Evolutionary conservation across 2,113 vertebrate species (phyloP), one percentile per base, ranked within the genome.

Genomic region (Etheostoma cragini): DNA sequence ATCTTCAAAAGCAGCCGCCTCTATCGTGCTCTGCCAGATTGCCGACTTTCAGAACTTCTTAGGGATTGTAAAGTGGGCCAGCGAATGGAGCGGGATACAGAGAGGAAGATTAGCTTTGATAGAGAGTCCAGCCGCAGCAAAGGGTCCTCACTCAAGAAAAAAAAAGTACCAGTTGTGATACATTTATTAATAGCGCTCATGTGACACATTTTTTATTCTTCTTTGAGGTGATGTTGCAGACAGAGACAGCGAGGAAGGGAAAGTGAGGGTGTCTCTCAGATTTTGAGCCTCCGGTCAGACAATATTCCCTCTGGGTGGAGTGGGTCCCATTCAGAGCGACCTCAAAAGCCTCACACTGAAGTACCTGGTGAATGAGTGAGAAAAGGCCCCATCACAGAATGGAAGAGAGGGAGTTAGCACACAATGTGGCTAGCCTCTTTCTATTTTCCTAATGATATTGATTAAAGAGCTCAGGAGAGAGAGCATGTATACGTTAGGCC

Each of bases 241-340:
- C 24, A n/a, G 79, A 80, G 53, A 62, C 0, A 49, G 49, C 30
- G 53, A 74, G 62, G 45, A 56, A 16, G 53, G 16, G 10, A 56
- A n/a, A 35, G 50, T 35, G 33, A 45, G 57, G 30, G 19, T 42
- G 38, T 78, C 70, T 86, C 61, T 84, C 47, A 46, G 65, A 84
- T 88, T 86, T 84, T 80, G 73, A 76, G 78, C 81, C 68, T 81
- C 71, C 38, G 83, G 88, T 90, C 85, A 91, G 88, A 93, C 89
- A 91, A 94, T 93, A 93, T 89, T 92, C 92, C 91, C 92, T 85
- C 78, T 88, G 92, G 92, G 93, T 91, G 92, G 77, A 91, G 93
- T 86, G 83, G 91, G 84, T 92, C 86, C 91, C 87, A 92, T 94
- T 94, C 92, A 94, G 69, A 88, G 80, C 46, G 77, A 91, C 91